These are phyloP conservation scores for Trichogramma dendrolimi DNA, from an alignment of 2,888 invertebrate genomes.

Conservation along the genomic window DNA sequence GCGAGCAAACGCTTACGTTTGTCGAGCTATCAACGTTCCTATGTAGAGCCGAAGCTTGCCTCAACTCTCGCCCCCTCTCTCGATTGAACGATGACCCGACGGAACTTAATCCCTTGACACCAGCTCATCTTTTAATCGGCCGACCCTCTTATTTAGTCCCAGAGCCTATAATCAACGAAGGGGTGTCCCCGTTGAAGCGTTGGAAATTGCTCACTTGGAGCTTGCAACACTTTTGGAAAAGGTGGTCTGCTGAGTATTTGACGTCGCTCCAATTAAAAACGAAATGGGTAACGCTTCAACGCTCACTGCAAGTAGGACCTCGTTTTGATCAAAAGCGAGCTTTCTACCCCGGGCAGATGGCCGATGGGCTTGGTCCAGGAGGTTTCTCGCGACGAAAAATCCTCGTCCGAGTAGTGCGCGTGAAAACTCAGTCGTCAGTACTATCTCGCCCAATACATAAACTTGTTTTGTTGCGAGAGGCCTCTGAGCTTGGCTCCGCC, in stretches of 20 bases:
- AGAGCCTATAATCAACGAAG: not conserved
- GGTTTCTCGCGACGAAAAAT: too few species aligned
- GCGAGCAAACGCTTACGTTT: not conserved
- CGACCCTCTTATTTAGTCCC: not conserved
- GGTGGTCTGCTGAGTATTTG: not conserved
- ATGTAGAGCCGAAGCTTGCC: not conserved
- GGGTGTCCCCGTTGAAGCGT: too few species aligned
- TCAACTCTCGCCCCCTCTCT: conserved; percentile 6
- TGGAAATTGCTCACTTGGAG: not conserved
- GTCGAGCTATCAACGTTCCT: conserved; percentile 7
- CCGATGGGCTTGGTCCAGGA: too few species aligned
- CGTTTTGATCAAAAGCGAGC: not conserved
- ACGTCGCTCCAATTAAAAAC: not conserved
- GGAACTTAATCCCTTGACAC: not conserved
- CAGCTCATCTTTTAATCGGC: conserved; percentile 4
- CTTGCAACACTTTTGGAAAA: not conserved
- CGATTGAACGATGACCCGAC: conserved; percentile 1
- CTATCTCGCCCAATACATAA: too few species aligned
- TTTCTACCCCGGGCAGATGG: not conserved
- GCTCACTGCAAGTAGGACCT: not conserved
- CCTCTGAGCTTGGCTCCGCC: too few species aligned
- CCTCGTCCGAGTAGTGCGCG: too few species aligned
- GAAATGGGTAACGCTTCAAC: not conserved
- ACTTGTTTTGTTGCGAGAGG: too few species aligned
- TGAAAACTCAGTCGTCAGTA: too few species aligned